Percentiles rank a stretch among this genome's conserved stretches.
phyloP scores from a whole-genome alignment of 2,888 invertebrate genomes.

The Litoditis marina region DNA sequence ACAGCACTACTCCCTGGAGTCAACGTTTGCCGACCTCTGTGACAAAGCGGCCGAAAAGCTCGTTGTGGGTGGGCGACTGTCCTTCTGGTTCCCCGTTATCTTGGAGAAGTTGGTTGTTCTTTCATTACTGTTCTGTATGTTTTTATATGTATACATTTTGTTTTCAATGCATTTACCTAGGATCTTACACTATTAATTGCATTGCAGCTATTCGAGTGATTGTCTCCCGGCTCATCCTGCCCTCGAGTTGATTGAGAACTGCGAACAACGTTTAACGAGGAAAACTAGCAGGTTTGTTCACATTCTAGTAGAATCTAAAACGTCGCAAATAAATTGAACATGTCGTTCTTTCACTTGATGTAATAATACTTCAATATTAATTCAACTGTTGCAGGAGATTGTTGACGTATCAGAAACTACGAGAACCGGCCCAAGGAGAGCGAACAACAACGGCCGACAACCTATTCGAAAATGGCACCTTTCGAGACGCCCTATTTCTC shows the following conservation, averaged over 20 bases:
- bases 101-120: conserved; percentile 69
- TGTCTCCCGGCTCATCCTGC: conserved; percentile 79
- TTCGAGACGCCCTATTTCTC: conserved; percentile 15
- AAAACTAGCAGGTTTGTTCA: conserved; percentile 23
- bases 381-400: conserved; percentile 39
- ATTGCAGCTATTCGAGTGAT: conserved; percentile 63
- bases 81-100: conserved; percentile 91
- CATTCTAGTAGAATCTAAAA: no score
- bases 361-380: not conserved
- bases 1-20: conserved; percentile 77
- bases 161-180: not conserved
- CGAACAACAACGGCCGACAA: conserved; percentile 9
- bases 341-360: no score
- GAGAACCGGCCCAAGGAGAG: conserved; percentile 21
- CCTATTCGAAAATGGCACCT: conserved; percentile 8
- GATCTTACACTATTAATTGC: not conserved
- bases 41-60: conserved; percentile 78
- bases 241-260: conserved; percentile 76
- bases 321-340: no score
- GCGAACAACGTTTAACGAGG: conserved; percentile 78
- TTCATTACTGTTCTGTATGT: no score
- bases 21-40: conserved; percentile 71
- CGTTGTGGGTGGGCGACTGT: conserved; percentile 75
- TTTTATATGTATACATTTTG: not conserved
- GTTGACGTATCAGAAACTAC: conserved; percentile 45